A percentile compares a stretch with the other conserved stretches of the same genome.
These are phyloP conservation scores for Axis porcinus DNA, from an alignment of 2,113 vertebrate genomes.

Conservation along the genomic window DNA sequence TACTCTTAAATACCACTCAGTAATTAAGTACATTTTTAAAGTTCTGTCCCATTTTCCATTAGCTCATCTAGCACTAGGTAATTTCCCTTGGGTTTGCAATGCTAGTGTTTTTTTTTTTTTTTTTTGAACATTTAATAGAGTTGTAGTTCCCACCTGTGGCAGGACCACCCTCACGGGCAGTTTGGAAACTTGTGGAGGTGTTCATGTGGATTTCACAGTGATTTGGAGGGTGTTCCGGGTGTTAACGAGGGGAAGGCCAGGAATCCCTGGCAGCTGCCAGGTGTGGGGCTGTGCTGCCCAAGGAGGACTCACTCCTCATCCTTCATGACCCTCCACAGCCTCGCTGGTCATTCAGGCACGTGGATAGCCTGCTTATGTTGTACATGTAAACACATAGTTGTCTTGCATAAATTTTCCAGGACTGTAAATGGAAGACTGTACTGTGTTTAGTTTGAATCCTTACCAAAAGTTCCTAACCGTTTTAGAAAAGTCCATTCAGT, in stretches of 20 bases:
- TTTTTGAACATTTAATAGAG: background rate
- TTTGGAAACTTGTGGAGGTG: background rate
- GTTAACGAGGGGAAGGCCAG: background rate
- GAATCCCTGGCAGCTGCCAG: background rate
- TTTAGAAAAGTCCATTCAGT: background rate
- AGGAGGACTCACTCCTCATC: background rate
- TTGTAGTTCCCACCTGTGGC: background rate
- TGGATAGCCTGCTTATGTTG: background rate
- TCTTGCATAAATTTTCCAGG: slow-evolving; percentile 13
- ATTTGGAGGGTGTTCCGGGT: slow-evolving; percentile 38
- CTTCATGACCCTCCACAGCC: background rate
- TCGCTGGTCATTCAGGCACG: background rate
- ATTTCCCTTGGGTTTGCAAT: slow-evolving; percentile 1
- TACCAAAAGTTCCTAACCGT: slow-evolving; percentile 8
- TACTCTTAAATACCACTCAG: slow-evolving; percentile 22
- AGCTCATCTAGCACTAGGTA: background rate
- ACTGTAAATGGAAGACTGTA: background rate
- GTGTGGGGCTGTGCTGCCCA: background rate
- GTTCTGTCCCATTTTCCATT: background rate
- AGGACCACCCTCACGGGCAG: slow-evolving; percentile 8
- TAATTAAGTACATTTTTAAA: slow-evolving; percentile 28
- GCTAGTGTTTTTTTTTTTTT: background rate
- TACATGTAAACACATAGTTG: background rate
- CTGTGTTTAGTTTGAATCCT: slow-evolving; percentile 24
- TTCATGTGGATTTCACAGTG: background rate